phyloP scores from a whole-genome alignment of 2,797 vertebrate genomes.

The Oceanodroma leucorhoa region DNA sequence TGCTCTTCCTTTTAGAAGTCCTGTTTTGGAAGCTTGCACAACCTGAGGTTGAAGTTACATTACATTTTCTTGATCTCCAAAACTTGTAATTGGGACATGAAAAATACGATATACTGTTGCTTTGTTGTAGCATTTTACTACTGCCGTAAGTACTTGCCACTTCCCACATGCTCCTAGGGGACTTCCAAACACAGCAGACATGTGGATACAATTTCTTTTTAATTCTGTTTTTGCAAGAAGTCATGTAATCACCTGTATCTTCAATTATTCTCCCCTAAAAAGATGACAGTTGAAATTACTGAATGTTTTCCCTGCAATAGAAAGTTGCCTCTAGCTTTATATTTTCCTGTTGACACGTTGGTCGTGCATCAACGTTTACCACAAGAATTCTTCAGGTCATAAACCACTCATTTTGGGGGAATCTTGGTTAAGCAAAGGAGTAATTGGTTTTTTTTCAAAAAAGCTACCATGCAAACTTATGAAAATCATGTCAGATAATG shows the following conservation, averaged over 20 bases:
- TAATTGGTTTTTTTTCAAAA: neutral
- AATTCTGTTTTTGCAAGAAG: neutral
- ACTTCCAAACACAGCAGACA: neutral
- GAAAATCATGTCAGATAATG: neutral
- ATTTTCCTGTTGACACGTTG: neutral
- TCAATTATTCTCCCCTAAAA: constrained; percentile 5
- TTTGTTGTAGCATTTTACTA: neutral
- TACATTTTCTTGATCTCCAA: neutral
- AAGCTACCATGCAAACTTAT: neutral
- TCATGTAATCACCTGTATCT: neutral
- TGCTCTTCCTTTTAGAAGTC: neutral
- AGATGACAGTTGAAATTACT: neutral
- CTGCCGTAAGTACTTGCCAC: neutral
- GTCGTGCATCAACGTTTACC: neutral
- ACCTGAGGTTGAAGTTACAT: neutral
- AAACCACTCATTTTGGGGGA: neutral
- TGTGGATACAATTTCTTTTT: neutral
- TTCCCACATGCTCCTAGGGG: neutral
- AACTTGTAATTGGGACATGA: neutral
- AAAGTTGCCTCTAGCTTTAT: neutral
- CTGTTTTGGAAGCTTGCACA: neutral
- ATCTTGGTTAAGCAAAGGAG: neutral
- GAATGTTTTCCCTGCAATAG: neutral
- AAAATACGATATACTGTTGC: neutral
- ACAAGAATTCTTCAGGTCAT: neutral